Conservation (phyloP, 2,888 invertebrate species). For the Kuschelorhynchus macadamiae region DNA sequence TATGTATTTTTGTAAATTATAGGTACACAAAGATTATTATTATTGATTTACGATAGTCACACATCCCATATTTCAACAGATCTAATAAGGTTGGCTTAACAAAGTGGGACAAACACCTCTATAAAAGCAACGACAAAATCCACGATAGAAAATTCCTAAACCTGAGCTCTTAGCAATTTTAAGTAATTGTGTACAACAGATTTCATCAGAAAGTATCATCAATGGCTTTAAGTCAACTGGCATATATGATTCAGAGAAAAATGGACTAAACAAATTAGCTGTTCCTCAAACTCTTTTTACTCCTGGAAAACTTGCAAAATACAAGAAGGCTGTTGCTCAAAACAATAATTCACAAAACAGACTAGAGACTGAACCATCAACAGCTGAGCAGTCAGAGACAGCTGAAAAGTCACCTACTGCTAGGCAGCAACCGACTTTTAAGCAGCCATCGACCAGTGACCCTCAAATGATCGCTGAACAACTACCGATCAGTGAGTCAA, state of each 20-base stretch:
- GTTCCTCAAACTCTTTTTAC: neutral
- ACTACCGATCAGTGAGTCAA: neutral
- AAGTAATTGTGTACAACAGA: slow-evolving; percentile 1
- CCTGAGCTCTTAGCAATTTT: slow-evolving; percentile 2
- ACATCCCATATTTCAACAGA: slow-evolving; percentile 54
- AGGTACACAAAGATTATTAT: slow-evolving; percentile 6
- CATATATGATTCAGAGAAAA: slow-evolving; percentile 1
- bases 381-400: too few relatives aligned
- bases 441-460: too few relatives aligned
- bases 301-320: neutral
- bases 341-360: too few relatives aligned
- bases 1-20: slow-evolving; percentile 21
- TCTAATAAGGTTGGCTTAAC: slow-evolving; percentile 51
- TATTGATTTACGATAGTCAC: slow-evolving; percentile 54
- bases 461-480: too few relatives aligned
- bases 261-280: neutral
- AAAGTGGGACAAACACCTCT: slow-evolving; percentile 44
- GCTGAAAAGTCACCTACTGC: too few relatives aligned
- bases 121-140: slow-evolving; percentile 46
- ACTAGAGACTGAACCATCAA: too few relatives aligned
- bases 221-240: slow-evolving; percentile 16
- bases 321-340: too few relatives aligned
- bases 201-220: slow-evolving; percentile 1
- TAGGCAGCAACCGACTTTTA: too few relatives aligned
- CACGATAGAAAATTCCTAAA: slow-evolving; percentile 45